phyloP scores from a whole-genome alignment of 2,797 vertebrate species.

The Austrolebias charrua region DNA sequence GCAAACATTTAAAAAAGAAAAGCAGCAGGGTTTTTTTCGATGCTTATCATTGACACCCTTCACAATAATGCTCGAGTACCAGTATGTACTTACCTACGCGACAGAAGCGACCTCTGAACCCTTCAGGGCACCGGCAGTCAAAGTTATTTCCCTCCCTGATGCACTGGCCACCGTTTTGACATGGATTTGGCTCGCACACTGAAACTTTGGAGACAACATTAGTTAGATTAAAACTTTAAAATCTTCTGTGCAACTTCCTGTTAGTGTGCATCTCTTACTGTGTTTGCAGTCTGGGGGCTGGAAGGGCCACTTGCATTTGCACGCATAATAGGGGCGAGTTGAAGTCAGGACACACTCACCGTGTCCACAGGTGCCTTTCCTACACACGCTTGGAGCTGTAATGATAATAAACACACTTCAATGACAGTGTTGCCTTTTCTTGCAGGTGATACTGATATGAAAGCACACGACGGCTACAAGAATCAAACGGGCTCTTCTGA shows the following conservation, averaged over 20 bases:
- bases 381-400: constrained; percentile 64
- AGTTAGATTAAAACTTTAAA: background rate
- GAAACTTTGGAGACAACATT: constrained; percentile 49
- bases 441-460: background rate
- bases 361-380: constrained; percentile 56
- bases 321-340: constrained; percentile 69
- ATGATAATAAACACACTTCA: background rate
- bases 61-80: background rate
- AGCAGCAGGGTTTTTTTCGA: too few relatives aligned
- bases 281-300: constrained; percentile 82
- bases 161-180: constrained; percentile 76
- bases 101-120: constrained; percentile 74
- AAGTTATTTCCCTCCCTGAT: constrained; percentile 62
- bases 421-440: background rate
- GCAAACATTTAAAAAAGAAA: background rate
- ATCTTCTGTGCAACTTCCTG: background rate
- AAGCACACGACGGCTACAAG: background rate
- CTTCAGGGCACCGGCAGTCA: constrained; percentile 68
- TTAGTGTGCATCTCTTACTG: constrained; percentile 49
- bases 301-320: constrained; percentile 82
- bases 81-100: constrained; percentile 72
- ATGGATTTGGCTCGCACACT: constrained; percentile 72
- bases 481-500: constrained; percentile 30
- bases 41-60: too few relatives aligned
- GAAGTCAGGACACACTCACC: constrained; percentile 79